Conservation (phyloP, 2,113 vertebrate species). For the Danionella cerebrum region DNA sequence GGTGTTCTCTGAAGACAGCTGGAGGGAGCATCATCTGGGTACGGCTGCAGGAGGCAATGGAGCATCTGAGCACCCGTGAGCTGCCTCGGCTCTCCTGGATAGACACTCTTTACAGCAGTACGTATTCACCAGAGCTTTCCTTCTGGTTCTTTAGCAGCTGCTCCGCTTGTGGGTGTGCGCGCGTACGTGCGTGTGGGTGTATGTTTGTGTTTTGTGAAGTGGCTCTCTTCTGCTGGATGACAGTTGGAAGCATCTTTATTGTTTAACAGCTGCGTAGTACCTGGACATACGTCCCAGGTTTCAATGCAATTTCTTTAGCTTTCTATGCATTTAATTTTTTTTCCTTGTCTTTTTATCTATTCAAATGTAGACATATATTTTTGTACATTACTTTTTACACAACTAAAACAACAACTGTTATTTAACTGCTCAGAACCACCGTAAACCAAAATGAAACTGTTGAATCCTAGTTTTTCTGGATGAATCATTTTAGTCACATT, state of each 20-base stretch:
- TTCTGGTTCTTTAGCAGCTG: too few species aligned
- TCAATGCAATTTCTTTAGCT: too few species aligned
- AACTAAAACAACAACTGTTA: too few species aligned
- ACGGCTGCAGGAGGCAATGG: constrained; percentile 70
- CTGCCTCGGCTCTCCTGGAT: constrained; percentile 96
- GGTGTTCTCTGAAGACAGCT: constrained; percentile 22
- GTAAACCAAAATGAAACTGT: too few species aligned
- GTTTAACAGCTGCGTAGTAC: not conserved
- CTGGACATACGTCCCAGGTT: too few species aligned
- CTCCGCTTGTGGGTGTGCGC: not conserved
- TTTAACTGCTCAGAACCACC: too few species aligned
- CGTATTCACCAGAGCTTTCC: constrained; percentile 54
- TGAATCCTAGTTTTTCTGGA: too few species aligned
- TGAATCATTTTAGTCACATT: too few species aligned
- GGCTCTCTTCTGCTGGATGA: not conserved
- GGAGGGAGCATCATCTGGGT: too few species aligned
- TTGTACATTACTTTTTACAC: too few species aligned
- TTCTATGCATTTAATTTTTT: not conserved
- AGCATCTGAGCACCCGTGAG: constrained; percentile 86
- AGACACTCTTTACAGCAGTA: constrained; percentile 97
- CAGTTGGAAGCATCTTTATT: not conserved
- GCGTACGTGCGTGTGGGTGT: not conserved
- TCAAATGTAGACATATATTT: too few species aligned
- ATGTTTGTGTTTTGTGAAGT: not conserved
- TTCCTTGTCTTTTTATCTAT: too few species aligned